phyloP scores from a whole-genome alignment of 2,797 vertebrate species.

The Limosa lapponica region DNA sequence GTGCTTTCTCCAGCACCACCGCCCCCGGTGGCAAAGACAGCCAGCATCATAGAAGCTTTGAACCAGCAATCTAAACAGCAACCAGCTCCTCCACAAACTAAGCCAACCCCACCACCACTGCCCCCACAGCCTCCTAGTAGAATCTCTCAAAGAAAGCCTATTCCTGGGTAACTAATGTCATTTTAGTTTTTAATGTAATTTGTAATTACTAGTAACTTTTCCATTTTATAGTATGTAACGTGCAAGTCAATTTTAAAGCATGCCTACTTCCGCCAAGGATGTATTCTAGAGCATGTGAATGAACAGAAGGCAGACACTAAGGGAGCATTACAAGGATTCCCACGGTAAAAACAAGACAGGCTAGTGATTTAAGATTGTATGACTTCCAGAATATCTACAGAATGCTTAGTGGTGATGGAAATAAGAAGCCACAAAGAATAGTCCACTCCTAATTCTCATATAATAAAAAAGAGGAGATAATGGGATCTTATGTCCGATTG shows the following conservation, averaged over 20 bases:
- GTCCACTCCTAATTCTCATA: neutral
- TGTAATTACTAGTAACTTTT: neutral
- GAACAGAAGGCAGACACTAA: neutral
- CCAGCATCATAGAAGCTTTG: constrained; percentile 85
- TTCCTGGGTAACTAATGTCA: constrained; percentile 79
- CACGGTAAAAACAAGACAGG: neutral
- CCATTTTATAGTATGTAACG: neutral
- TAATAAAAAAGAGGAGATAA: neutral
- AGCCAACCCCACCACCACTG: constrained; percentile 75
- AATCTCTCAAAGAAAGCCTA: constrained; percentile 83
- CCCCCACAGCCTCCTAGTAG: constrained; percentile 84
- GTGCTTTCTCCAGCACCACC: constrained; percentile 82
- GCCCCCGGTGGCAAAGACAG: constrained; percentile 83
- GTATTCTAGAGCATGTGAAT: neutral
- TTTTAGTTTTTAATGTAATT: neutral
- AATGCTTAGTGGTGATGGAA: neutral
- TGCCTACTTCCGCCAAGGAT: neutral
- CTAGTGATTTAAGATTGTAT: neutral
- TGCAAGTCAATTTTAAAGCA: neutral
- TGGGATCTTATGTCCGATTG: neutral
- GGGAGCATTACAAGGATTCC: neutral
- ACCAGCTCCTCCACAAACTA: constrained; percentile 70
- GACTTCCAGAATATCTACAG: neutral
- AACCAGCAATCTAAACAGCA: constrained; percentile 84
- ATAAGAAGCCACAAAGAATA: neutral